Evolutionary conservation across 2,888 invertebrate genomes (phyloP), one percentile per base, ranked within the genome.

Genomic region (Strigamia maritima): DNA sequence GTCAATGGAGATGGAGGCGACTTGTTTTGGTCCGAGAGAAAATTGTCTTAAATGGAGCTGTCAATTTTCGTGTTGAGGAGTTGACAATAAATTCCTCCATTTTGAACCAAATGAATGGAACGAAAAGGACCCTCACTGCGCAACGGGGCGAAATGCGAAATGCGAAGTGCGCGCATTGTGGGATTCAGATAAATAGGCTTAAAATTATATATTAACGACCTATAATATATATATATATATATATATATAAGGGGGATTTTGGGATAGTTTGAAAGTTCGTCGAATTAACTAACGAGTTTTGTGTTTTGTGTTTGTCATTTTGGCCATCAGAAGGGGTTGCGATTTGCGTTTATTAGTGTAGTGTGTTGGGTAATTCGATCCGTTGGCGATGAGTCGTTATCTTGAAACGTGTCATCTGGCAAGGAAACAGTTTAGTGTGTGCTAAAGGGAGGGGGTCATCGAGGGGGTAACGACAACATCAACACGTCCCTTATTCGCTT

Each of bases 391-490:
- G 60, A 60, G 24, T 60, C 60, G 60, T 60, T 60, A 60, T 60
- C 60, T 60, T 19, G 60, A 60, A 60, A 60, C 60, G 60, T 60
- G 60, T 60, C 60, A 60, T 60, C 60, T 60, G 60, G 60, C 60
- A 60, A 60, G 60, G 60, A 60, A 60, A 60, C 60, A 19, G 60
- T 60, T 44, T 44, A 44, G 44, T 44, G 44, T 44, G 44, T 44
- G 44, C 44, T 22, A 60, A 60, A 60, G 60, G 22, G 22, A 60
- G 22, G 60, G 60, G 60, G 60, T 60, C 60, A 60, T 60, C 60
- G 22, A 19, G 24, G 8, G n/a, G 60, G 19, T n/a, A 19, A 60
- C 60, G 22, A 19, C 24, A 60, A 60, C 60, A 60, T 44, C 44
- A 60, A 60, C 60, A 60, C n/a, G 24, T 60, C 10, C 60, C 19